phyloP scores from a whole-genome alignment of 2,888 invertebrate species.

The Epistrophe eligans region DNA sequence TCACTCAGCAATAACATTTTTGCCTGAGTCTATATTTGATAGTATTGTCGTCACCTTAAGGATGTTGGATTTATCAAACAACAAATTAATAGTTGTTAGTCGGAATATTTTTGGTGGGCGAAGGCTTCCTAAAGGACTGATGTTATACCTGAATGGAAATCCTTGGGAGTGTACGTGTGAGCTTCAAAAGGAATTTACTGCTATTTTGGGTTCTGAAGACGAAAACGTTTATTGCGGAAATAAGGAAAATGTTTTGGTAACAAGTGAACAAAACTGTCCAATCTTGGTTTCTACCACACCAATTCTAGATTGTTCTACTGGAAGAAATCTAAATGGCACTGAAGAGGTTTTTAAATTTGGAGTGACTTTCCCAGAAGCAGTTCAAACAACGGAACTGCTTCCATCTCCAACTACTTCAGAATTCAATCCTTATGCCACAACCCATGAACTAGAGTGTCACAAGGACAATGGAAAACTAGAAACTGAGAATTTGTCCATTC shows the following conservation, averaged over 20 bases:
- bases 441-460: conserved; percentile 36
- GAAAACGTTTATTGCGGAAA: conserved; percentile 73
- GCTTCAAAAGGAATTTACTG: conserved; percentile 76
- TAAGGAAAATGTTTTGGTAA: conserved; percentile 61
- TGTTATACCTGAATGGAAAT: conserved; percentile 77
- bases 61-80: conserved; percentile 79
- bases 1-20: conserved; percentile 77
- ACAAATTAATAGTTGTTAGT: conserved; percentile 77
- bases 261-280: conserved; percentile 18
- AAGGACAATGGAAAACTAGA: conserved; percentile 22
- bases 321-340: not conserved
- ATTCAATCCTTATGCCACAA: not conserved
- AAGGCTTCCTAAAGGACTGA: conserved; percentile 61
- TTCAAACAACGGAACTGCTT: not conserved
- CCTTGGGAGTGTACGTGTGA: conserved; percentile 79
- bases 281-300: no score
- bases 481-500: conserved; percentile 25
- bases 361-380: not conserved
- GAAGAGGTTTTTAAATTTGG: not conserved
- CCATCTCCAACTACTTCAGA: not conserved
- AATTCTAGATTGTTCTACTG: not conserved
- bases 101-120: conserved; percentile 78
- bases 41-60: conserved; percentile 76
- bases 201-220: conserved; percentile 71
- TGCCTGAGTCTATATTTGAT: conserved; percentile 78